Base-by-base conservation (phyloP, 2,113 vertebrate species). In the Scopus umbretta region DNA sequence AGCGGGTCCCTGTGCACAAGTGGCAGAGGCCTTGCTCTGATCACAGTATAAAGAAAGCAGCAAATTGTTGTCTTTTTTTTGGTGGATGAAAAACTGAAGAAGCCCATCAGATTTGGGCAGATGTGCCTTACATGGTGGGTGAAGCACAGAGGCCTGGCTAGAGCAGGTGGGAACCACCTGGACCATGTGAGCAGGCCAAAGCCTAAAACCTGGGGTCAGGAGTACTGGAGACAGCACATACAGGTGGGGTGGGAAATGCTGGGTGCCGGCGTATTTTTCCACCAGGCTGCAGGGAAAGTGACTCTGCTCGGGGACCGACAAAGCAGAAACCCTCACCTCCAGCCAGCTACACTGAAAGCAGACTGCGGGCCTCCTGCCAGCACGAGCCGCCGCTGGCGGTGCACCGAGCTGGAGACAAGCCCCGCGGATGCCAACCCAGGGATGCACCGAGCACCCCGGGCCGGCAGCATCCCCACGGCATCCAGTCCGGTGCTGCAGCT, bases 1-100 rank as follows among this genome's bases (percentile, higher is more conserved):
- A 72, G 17, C 0, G 0, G 8, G 22, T 29, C 43, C 80, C 52
- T 7, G 38, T 0, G 7, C 10, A 10, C 10, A 9, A 38, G n/a
- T 1, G 12, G 40, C 34, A 38, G 22, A 90, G 85, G 94, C 79
- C 92, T 88, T 5, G 0, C 56, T 71, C n/a, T 12, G 10, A 42
- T 29, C 29, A 62, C 67, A 56, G 58, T 11, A 22, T 6, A n/a
- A 81, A 81, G 45, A 59, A 90, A 19, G 13, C 36, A 88, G 71
- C 2, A 40, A 90, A 90, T 7, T 1, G 1, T 5, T 30, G 75
- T 43, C 3, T 17, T 61, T 74, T 61, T 74, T 30, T 21, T 8
- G 21, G 21, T 13, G 30, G 45, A 20, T 17, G 14, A n/a, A 45
- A 45, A 67, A 12, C 16, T 6, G 29, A 29, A 61, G 50, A 1